Conservation (phyloP, 1,140 invertebrate genomes). For the Pygmarrhopalites habei region DNA sequence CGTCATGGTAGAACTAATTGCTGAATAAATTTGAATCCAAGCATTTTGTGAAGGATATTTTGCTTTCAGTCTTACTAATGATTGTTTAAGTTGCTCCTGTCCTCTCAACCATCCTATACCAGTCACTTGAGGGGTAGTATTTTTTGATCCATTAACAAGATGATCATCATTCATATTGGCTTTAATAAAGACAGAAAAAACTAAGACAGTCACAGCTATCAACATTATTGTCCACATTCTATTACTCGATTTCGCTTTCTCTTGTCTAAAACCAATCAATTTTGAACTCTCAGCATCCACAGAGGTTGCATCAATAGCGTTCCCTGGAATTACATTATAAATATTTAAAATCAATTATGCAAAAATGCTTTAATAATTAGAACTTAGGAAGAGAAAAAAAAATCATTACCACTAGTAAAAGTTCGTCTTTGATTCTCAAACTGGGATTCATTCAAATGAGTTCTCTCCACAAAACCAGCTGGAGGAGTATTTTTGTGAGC, state of each 20-base stretch:
- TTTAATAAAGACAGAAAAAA: too few relatives aligned
- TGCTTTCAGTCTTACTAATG: background rate
- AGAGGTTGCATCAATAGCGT: slow-evolving; percentile 83
- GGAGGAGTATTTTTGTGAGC: slow-evolving; percentile 85
- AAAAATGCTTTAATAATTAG: too few relatives aligned
- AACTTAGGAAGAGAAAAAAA: too few relatives aligned
- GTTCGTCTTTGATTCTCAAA: slow-evolving; percentile 97
- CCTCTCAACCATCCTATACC: slow-evolving; percentile 3
- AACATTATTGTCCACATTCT: too few relatives aligned
- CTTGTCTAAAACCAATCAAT: slow-evolving; percentile 56
- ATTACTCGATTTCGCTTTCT: too few relatives aligned
- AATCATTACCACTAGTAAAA: slow-evolving; percentile 78
- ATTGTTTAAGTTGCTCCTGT: background rate
- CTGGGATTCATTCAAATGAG: slow-evolving; percentile 92
- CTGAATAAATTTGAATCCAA: slow-evolving; percentile 18
- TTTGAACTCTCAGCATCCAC: slow-evolving; percentile 49
- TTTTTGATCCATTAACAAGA: background rate
- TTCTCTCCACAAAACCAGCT: slow-evolving; percentile 88
- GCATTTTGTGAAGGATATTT: slow-evolving; percentile 13
- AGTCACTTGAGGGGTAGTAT: background rate
- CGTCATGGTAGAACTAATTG: slow-evolving; percentile 17
- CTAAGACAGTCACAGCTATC: too few relatives aligned
- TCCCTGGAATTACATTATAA: slow-evolving; percentile 58
- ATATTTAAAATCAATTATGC: background rate
- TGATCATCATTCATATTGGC: too few relatives aligned